These are phyloP conservation scores for Mesorhabditis sp. DNA, from an alignment of 2,888 invertebrate genomes.

Conservation along the genomic window DNA sequence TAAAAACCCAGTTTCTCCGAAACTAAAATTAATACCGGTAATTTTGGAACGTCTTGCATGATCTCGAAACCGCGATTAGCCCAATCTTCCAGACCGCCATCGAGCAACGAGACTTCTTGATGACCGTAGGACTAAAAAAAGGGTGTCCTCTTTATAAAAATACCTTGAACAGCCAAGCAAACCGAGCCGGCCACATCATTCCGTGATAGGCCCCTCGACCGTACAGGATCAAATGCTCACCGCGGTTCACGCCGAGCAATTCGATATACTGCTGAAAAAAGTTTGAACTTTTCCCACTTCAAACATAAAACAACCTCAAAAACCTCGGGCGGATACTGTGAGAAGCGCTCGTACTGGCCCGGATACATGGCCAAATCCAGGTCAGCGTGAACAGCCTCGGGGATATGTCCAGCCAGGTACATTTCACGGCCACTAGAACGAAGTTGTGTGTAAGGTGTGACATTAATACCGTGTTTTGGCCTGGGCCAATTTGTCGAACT, in stretches of 20 bases:
- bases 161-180: slow-evolving; percentile 49
- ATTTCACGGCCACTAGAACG: slow-evolving; percentile 23
- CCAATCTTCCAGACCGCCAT: slow-evolving; percentile 49
- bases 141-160: not conserved
- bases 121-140: slow-evolving; percentile 44
- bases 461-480: slow-evolving; percentile 21
- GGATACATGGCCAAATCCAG: slow-evolving; percentile 47
- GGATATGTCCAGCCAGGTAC: slow-evolving; percentile 40
- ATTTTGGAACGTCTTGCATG: slow-evolving; percentile 22
- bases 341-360: slow-evolving; percentile 39
- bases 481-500: slow-evolving; percentile 31
- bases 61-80: slow-evolving; percentile 26
- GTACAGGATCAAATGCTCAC: slow-evolving; percentile 47
- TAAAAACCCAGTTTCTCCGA: slow-evolving; percentile 7
- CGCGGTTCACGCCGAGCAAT: slow-evolving; percentile 34
- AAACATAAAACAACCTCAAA: slow-evolving; percentile 25
- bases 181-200: slow-evolving; percentile 45
- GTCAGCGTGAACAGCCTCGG: slow-evolving; percentile 40
- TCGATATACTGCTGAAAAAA: slow-evolving; percentile 1
- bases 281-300: not conserved
- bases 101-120: slow-evolving; percentile 41
- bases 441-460: not conserved
- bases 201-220: slow-evolving; percentile 45
- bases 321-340: slow-evolving; percentile 38
- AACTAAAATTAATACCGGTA: slow-evolving; percentile 11